These are phyloP conservation scores for Callocephalon fimbriatum DNA, from an alignment of 2,113 vertebrate genomes.

Conservation along the genomic window DNA sequence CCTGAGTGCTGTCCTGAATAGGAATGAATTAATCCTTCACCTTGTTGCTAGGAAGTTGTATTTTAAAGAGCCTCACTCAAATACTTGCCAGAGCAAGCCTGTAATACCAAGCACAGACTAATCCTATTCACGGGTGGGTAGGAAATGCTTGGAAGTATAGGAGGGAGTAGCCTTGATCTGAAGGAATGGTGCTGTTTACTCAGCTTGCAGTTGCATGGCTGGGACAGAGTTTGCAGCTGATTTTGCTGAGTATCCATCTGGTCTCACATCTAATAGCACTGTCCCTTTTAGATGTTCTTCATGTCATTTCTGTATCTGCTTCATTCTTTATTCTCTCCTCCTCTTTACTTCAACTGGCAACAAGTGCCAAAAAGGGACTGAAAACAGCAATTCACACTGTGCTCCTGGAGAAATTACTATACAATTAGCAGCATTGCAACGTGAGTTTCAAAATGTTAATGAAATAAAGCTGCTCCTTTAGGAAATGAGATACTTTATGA, in stretches of 20 bases:
- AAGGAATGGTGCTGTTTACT: background rate
- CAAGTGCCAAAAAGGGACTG: background rate
- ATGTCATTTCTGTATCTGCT: background rate
- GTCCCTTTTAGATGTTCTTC: background rate
- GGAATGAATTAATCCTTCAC: background rate
- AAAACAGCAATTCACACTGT: slow-evolving; percentile 25
- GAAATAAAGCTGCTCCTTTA: slow-evolving; percentile 46
- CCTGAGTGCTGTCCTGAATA: background rate
- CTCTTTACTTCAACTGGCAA: background rate
- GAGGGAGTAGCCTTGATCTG: slow-evolving; percentile 10
- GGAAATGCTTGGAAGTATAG: background rate
- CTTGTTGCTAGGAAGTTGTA: slow-evolving; percentile 16
- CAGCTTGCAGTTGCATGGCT: background rate
- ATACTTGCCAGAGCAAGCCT: slow-evolving; percentile 36
- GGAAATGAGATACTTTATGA: background rate
- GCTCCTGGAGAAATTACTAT: slow-evolving; percentile 6
- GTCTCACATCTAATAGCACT: background rate
- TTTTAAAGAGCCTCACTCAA: background rate
- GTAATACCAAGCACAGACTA: background rate
- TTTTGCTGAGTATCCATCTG: background rate
- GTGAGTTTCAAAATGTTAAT: slow-evolving; percentile 26
- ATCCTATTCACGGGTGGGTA: background rate
- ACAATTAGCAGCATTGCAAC: background rate
- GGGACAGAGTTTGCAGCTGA: background rate
- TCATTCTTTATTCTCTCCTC: background rate